Percentiles rank a stretch among this genome's conserved stretches.
phyloP scores from a whole-genome alignment of 2,888 invertebrate genomes.

The Galerucella nymphaeae region DNA sequence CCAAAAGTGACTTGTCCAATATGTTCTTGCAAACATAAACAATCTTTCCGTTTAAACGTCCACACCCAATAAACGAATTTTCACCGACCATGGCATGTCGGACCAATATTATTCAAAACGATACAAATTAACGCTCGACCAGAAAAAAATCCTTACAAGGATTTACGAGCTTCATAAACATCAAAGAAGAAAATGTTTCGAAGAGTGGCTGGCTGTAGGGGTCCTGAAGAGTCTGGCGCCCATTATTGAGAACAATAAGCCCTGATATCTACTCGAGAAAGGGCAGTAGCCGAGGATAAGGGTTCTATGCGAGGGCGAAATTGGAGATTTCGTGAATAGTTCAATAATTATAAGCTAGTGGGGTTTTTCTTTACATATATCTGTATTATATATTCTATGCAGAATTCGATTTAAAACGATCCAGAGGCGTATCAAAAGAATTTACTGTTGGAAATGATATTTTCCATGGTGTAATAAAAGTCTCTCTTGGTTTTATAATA shows the following conservation, averaged over 20 bases:
- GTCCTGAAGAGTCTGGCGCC: conserved; percentile 20
- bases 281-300: conserved; percentile 9
- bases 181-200: conserved; percentile 5
- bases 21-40: background rate
- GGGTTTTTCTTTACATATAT: background rate
- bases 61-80: conserved; percentile 23
- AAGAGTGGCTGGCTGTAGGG: conserved; percentile 19
- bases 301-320: conserved; percentile 1
- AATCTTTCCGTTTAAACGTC: conserved; percentile 9
- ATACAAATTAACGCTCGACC: conserved; percentile 25
- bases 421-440: too few relatives aligned
- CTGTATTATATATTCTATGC: too few relatives aligned
- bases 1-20: conserved; percentile 1
- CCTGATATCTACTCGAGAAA: conserved; percentile 14
- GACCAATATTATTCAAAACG: conserved; percentile 29
- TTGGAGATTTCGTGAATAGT: conserved; percentile 1
- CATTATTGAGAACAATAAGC: conserved; percentile 18
- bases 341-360: background rate
- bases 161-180: conserved; percentile 30
- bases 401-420: too few relatives aligned
- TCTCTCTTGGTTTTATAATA: too few relatives aligned
- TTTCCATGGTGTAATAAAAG: too few relatives aligned
- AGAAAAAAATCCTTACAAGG: conserved; percentile 9
- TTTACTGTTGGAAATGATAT: too few relatives aligned
- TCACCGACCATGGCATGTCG: conserved; percentile 22